These are phyloP conservation scores for Zaprionus ghesquierei DNA, from an alignment of 1,140 invertebrate species.

Conservation along the genomic window DNA sequence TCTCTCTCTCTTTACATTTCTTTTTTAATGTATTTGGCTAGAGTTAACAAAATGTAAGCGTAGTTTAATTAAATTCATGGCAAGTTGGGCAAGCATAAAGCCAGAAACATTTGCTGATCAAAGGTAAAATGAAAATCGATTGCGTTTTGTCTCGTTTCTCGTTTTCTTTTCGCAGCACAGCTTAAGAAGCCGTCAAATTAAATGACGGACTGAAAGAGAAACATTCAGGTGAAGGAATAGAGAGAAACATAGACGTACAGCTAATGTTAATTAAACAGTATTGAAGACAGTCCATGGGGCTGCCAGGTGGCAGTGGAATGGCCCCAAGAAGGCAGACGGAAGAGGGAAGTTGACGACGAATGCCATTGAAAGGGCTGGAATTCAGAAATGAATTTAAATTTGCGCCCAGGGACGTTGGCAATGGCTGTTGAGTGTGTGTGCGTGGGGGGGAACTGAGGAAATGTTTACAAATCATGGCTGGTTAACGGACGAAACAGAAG, in stretches of 20 bases:
- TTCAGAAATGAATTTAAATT: slow-evolving; percentile 71
- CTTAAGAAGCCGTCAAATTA: slow-evolving; percentile 48
- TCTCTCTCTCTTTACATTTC: not conserved
- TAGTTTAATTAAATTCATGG: slow-evolving; percentile 64
- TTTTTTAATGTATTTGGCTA: slow-evolving; percentile 44
- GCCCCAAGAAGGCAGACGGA: not conserved
- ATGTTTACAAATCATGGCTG: slow-evolving; percentile 24
- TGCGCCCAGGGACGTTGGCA: slow-evolving; percentile 48
- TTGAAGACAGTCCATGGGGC: slow-evolving; percentile 22
- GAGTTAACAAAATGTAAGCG: slow-evolving; percentile 40
- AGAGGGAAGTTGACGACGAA: slow-evolving; percentile 11
- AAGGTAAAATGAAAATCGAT: slow-evolving; percentile 71
- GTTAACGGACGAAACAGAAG: slow-evolving; percentile 3
- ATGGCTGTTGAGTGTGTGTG: slow-evolving; percentile 8
- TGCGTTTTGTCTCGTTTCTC: slow-evolving; percentile 19
- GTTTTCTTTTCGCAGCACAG: not conserved
- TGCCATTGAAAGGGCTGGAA: slow-evolving; percentile 46
- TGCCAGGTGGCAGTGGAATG: slow-evolving; percentile 7
- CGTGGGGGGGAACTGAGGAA: not conserved
- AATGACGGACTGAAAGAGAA: slow-evolving; percentile 44
- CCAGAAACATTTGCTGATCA: slow-evolving; percentile 46
- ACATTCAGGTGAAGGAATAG: not conserved
- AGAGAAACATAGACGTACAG: too few relatives aligned
- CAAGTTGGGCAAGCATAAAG: slow-evolving; percentile 16
- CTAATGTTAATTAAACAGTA: slow-evolving; percentile 70